A percentile compares a stretch with the other conserved stretches of the same genome.
These are phyloP conservation scores for Cecropterus lyciades DNA, from an alignment of 1,140 invertebrate species.

Conservation along the genomic window DNA sequence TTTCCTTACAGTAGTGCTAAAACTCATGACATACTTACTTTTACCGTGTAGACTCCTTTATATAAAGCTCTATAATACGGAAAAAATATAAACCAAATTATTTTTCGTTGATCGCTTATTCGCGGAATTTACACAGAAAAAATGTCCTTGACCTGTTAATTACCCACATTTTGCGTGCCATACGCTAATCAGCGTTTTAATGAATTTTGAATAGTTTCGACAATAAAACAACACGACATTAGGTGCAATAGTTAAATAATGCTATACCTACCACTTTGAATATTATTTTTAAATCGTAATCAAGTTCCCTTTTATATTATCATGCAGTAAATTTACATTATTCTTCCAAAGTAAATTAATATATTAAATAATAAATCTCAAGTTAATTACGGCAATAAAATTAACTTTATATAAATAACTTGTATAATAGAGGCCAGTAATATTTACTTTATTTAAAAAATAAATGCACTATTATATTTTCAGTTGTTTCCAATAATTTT, in stretches of 20 bases:
- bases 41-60: not conserved
- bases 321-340: not conserved
- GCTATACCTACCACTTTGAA: not conserved
- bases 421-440: too few species aligned
- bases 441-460: not conserved
- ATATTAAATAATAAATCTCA: not conserved
- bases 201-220: constrained; percentile 11
- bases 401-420: not conserved
- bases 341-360: not conserved
- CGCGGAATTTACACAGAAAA: not conserved
- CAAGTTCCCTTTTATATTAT: not conserved
- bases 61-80: too few species aligned
- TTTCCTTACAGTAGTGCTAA: not conserved
- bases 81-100: not conserved
- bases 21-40: not conserved
- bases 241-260: not conserved
- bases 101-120: not conserved
- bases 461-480: not conserved
- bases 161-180: constrained; percentile 11
- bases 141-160: not conserved
- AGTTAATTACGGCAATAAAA: not conserved
- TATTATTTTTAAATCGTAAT: not conserved
- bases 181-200: constrained; percentile 18
- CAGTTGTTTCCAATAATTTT: too few species aligned
- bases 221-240: not conserved